Base-by-base conservation (phyloP, 2,113 vertebrate species). In the Leptodactylus fuscus region DNA sequence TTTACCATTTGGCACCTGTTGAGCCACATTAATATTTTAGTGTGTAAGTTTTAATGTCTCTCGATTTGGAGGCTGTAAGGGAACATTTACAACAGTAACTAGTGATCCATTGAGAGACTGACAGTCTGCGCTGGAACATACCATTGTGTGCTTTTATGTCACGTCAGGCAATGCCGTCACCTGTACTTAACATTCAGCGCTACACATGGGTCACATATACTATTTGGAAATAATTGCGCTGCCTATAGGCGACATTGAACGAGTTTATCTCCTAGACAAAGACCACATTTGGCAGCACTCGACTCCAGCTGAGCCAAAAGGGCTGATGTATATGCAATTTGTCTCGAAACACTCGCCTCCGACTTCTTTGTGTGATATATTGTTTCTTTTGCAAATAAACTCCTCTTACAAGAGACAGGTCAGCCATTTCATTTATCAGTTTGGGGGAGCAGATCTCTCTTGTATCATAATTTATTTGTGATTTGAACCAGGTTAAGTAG, bases 331-430 rank as follows among this genome's bases (percentile, higher is more conserved):
- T 81, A 67, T 81, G 58, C 65, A 65, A 81, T 81, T 46, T 81
- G 79, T 81, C 79, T 67, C 41, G n/a, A 67, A 81, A 81, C 79
- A 81, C 79, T 81, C 38, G 41, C 60, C 4, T 46, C 24, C 32
- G n/a, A 36, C 79, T 67, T 67, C 60, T 67, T 46, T 44, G 11
- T 32, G 38, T 65, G 79, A 65, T 81, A 62, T 62, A 80, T 80
- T 60, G 77, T 62, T 41, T 62, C 53, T 80, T 60, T 60, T 62
- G 77, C 77, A 80, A 80, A 80, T 80, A 80, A 80, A 80, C 77
- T 80, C 77, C 77, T 80, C 77, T 80, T 80, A 80, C 77, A 62
- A 62, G 53, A 62, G 77, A 80, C 77, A 62, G 77, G 77, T 80
- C 77, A 80, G 44, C 53, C 62, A 27, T 44, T 80, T 62, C 77